Evolutionary conservation across 2,888 invertebrate genomes (phyloP).

Genomic region (Gandaritis pyraliata): DNA sequence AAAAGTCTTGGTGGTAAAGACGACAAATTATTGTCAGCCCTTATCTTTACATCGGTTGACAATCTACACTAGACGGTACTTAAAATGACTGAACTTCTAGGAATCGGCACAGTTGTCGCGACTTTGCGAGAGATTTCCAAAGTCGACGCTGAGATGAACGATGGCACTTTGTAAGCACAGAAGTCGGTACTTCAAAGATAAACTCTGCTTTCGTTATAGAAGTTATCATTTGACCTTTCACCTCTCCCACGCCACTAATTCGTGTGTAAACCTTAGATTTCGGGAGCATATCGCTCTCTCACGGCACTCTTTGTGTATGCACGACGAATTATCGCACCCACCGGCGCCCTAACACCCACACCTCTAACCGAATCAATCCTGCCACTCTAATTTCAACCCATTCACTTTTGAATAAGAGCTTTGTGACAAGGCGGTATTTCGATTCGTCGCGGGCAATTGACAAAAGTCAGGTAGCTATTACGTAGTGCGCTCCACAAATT

Average conservation of each 20-base stretch:
- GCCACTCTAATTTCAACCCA: slow-evolving; percentile 61
- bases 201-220: slow-evolving; percentile 44
- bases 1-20: slow-evolving; percentile 36
- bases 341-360: slow-evolving; percentile 70
- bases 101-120: slow-evolving; percentile 18
- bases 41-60: slow-evolving; percentile 19
- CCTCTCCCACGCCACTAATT: slow-evolving; percentile 79
- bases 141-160: slow-evolving; percentile 16
- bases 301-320: slow-evolving; percentile 79
- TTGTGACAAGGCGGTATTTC: slow-evolving; percentile 47
- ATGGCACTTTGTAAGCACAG: slow-evolving; percentile 21
- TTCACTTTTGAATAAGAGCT: slow-evolving; percentile 55
- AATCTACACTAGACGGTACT: slow-evolving; percentile 26
- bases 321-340: slow-evolving; percentile 81
- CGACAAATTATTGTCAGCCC: slow-evolving; percentile 27
- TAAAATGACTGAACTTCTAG: slow-evolving; percentile 28
- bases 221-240: slow-evolving; percentile 69
- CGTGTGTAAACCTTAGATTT: slow-evolving; percentile 71
- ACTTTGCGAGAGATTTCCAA: slow-evolving; percentile 13
- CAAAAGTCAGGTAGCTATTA: slow-evolving; percentile 67
- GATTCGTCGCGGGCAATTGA: slow-evolving; percentile 67
- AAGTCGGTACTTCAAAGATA: slow-evolving; percentile 51
- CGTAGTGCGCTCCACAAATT: slow-evolving; percentile 63
- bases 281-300: slow-evolving; percentile 78
- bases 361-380: slow-evolving; percentile 53